Evolutionary conservation across 1,140 invertebrate genomes (phyloP), one percentile per base, ranked within the genome.

Genomic region (Drosophila nigrodunni): DNA sequence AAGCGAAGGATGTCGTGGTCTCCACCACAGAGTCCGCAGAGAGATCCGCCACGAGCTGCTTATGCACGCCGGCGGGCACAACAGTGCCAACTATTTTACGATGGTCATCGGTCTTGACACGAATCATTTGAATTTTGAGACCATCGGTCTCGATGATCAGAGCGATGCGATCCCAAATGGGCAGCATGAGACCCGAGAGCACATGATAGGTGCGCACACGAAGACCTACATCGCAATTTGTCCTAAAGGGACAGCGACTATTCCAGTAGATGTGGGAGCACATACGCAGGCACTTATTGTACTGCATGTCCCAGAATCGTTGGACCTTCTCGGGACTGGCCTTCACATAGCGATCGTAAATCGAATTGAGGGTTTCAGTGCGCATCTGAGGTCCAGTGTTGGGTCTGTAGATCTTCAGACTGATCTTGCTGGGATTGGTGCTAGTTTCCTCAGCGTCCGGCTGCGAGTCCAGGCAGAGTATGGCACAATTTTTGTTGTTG

Each of bases 91-190:
- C 85, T 43, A 89, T 89, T 46, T 78, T 85, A 18, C 66, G 77
- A 21, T 85, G 78, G 7, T 44, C 58, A 34, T 70, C 65, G 0
- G 78, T 85, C 55, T 89, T 85, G 4, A 81, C 74, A n/a, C 85
- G 75, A 21, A 90, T 67, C 47, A 89, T 83, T 69, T 89, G 85
- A 3, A 89, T 89, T 55, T 89, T 85, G 3, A 67, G 71, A 1
- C 58, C 66, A 18, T 47, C 61, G 35, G 60, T 73, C 11, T 65
- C 78, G 3, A 90, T 74, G 7, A 89, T 66, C 11, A 46, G 11
- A 10, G 88, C 85, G 46, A 90, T 78, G 7, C 85, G 75, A 41
- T 80, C 78, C 85, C 85, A 89, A 7, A 89, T 85, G 37, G 85
- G 81, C 18, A 89, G 35, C 81, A 90, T 78, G 1, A 85, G 54